phyloP scores from a whole-genome alignment of 2,888 invertebrate species.

The Oligia fasciuncula region DNA sequence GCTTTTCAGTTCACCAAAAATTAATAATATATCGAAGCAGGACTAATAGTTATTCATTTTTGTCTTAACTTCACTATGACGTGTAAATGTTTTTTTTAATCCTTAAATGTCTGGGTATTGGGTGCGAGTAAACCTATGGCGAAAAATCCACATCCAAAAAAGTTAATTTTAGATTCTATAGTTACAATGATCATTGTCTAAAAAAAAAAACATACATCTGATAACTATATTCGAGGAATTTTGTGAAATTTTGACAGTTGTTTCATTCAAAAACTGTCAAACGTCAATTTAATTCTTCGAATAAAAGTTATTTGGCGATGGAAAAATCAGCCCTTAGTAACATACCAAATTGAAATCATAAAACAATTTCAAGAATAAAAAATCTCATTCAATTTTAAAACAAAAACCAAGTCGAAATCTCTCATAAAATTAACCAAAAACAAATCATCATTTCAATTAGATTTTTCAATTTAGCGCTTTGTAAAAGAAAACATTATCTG shows the following conservation, averaged over 20 bases:
- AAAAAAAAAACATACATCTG: too few relatives aligned
- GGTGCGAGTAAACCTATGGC: too few relatives aligned
- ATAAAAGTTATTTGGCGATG: too few relatives aligned
- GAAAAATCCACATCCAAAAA: neutral
- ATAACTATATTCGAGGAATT: too few relatives aligned
- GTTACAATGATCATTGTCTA: too few relatives aligned
- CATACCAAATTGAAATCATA: neutral
- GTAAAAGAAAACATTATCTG: slow-evolving; percentile 1
- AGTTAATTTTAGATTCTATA: neutral
- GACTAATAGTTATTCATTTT: neutral
- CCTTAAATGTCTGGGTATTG: too few relatives aligned
- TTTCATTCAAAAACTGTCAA: too few relatives aligned
- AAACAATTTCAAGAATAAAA: neutral
- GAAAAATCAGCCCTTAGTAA: too few relatives aligned
- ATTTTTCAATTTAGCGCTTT: slow-evolving; percentile 3
- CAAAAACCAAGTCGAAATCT: neutral
- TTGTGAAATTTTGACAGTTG: too few relatives aligned
- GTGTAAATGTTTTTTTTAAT: too few relatives aligned
- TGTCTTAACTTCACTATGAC: too few relatives aligned
- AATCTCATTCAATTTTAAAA: slow-evolving; percentile 5
- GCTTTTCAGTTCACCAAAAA: neutral
- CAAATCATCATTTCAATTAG: neutral
- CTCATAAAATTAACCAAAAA: neutral
- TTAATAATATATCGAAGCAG: neutral
- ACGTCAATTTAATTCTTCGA: too few relatives aligned